These are phyloP conservation scores for Aphidius colemani DNA, from an alignment of 2,888 invertebrate genomes.

Conservation along the genomic window DNA sequence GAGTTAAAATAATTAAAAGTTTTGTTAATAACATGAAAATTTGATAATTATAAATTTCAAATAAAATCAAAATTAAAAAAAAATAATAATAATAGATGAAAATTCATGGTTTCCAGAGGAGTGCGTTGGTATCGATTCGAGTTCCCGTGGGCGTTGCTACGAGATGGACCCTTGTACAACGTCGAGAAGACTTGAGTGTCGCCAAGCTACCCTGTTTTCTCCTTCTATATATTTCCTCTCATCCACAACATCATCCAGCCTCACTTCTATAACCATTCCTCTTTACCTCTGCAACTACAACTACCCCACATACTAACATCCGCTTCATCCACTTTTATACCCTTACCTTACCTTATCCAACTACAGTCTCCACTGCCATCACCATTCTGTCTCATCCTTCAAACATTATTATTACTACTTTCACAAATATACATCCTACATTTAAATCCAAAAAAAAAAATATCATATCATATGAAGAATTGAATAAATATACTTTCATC, in stretches of 20 bases:
- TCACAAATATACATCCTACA: slow-evolving; percentile 48
- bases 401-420: slow-evolving; percentile 47
- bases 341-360: slow-evolving; percentile 6
- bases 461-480: too few species aligned
- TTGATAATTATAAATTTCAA: background rate
- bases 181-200: slow-evolving; percentile 55
- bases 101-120: slow-evolving; percentile 58
- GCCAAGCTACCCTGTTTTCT: slow-evolving; percentile 56
- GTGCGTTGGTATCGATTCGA: slow-evolving; percentile 59
- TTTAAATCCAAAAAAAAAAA: too few species aligned
- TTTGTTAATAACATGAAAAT: background rate
- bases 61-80: slow-evolving; percentile 1
- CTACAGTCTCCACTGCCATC: slow-evolving; percentile 25
- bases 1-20: too few species aligned
- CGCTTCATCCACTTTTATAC: slow-evolving; percentile 35
- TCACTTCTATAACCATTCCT: slow-evolving; percentile 39
- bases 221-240: slow-evolving; percentile 29
- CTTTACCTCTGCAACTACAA: slow-evolving; percentile 27
- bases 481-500: slow-evolving; percentile 42
- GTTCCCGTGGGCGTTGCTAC: slow-evolving; percentile 61
- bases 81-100: slow-evolving; percentile 51
- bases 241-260: slow-evolving; percentile 35
- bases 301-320: slow-evolving; percentile 20
- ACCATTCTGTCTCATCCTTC: slow-evolving; percentile 28
- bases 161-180: slow-evolving; percentile 60